These are phyloP conservation scores for Thripadectes ignobilis DNA, from an alignment of 2,797 vertebrate genomes.

Conservation along the genomic window DNA sequence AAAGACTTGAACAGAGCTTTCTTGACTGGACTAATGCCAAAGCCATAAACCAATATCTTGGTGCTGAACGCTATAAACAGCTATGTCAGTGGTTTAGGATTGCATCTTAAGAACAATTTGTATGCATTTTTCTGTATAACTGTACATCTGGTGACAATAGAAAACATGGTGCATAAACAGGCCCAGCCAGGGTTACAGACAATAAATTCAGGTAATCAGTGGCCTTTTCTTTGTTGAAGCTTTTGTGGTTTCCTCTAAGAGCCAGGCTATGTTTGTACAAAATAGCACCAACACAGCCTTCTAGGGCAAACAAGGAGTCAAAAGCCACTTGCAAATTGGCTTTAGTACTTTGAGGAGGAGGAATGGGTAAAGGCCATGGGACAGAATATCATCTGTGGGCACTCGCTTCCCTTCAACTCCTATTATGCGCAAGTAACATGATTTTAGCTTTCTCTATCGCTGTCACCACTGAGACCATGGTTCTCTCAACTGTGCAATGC, in stretches of 20 bases:
- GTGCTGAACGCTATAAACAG: constrained; percentile 24
- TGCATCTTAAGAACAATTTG: constrained; percentile 24
- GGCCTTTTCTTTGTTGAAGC: not conserved
- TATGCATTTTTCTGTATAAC: constrained; percentile 20
- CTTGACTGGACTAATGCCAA: constrained; percentile 8
- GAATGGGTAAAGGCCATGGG: not conserved
- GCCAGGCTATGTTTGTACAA: not conserved
- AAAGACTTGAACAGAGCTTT: not conserved
- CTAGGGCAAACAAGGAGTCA: not conserved
- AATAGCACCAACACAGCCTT: not conserved
- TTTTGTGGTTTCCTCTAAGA: not conserved
- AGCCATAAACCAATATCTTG: not conserved
- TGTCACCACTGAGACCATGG: not conserved
- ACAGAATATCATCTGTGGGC: not conserved
- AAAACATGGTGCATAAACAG: not conserved
- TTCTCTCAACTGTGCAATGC: not conserved
- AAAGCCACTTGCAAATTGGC: not conserved
- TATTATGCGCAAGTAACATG: not conserved
- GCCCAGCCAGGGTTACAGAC: not conserved
- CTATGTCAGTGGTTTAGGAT: not conserved
- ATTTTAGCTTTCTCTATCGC: not conserved
- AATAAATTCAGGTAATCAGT: not conserved
- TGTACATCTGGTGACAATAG: constrained; percentile 8
- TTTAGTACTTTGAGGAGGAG: not conserved
- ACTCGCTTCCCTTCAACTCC: not conserved